A percentile compares a stretch with the other conserved stretches of the same genome.
These are phyloP conservation scores for Limnephilus lunatus DNA, from an alignment of 2,888 invertebrate species.

Conservation along the genomic window DNA sequence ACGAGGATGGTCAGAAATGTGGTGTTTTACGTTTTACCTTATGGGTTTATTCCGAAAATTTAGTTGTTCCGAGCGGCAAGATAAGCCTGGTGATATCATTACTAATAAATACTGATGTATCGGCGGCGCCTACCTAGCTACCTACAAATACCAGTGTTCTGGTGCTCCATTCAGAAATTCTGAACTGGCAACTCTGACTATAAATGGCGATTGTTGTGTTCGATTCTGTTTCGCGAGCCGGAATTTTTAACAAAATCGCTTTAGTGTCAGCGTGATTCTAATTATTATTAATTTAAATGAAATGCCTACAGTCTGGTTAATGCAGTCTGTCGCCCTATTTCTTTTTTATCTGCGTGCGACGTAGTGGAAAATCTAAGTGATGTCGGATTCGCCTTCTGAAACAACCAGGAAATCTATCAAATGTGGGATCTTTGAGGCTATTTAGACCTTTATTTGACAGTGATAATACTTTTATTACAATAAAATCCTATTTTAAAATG, in stretches of 20 bases:
- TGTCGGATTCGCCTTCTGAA: not conserved
- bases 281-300: not conserved
- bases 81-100: too few species aligned
- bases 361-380: constrained; percentile 11
- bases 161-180: not conserved
- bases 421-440: not conserved
- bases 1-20: too few species aligned
- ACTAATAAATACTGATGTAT: too few species aligned
- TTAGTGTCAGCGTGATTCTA: constrained; percentile 26
- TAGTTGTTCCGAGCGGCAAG: too few species aligned
- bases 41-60: too few species aligned
- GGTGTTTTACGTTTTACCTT: too few species aligned
- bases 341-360: not conserved
- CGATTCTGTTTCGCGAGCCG: constrained; percentile 37
- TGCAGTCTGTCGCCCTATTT: not conserved
- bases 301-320: not conserved
- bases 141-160: too few species aligned
- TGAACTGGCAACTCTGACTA: not conserved
- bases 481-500: not conserved
- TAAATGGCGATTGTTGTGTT: constrained; percentile 63
- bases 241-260: constrained; percentile 27
- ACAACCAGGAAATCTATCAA: not conserved
- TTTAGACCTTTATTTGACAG: not conserved
- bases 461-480: not conserved
- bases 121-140: too few species aligned